Conservation (phyloP, 1,140 invertebrate genomes). For the Leptonema lineaticorne region DNA sequence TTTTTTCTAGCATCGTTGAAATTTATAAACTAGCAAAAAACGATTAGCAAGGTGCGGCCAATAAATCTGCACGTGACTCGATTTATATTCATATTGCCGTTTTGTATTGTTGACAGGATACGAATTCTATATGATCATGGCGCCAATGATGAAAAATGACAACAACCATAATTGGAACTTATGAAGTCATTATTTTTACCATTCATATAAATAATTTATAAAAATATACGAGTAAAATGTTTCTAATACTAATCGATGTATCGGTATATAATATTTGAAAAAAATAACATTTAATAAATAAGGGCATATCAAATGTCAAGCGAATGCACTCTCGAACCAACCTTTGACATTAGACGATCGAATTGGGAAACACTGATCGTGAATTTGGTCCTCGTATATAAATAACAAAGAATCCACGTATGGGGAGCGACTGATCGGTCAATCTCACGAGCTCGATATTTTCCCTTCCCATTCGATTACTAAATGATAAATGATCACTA, state of each 20-base stretch:
- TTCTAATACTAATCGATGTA: no score
- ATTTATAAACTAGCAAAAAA: background rate
- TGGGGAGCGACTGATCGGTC: constrained; percentile 27
- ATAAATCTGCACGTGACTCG: constrained; percentile 7
- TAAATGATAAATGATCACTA: constrained; percentile 40
- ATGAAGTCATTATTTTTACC: background rate
- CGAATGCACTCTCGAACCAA: background rate
- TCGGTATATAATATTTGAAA: no score
- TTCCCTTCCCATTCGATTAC: constrained; percentile 39
- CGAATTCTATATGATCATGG: constrained; percentile 7
- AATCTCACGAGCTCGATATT: constrained; percentile 34
- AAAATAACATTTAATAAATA: no score
- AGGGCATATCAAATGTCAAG: no score
- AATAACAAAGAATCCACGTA: no score
- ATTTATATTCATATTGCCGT: constrained; percentile 2
- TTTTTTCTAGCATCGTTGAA: background rate
- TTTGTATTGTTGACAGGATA: constrained; percentile 15
- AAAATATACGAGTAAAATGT: no score
- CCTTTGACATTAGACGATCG: background rate
- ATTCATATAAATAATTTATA: no score
- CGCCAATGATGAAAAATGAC: constrained; percentile 3
- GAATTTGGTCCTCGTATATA: background rate
- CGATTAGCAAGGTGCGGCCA: constrained; percentile 3
- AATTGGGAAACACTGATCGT: constrained; percentile 6
- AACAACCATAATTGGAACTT: background rate